phyloP scores from a whole-genome alignment of 2,888 invertebrate genomes.

The Drosophila ustulata region DNA sequence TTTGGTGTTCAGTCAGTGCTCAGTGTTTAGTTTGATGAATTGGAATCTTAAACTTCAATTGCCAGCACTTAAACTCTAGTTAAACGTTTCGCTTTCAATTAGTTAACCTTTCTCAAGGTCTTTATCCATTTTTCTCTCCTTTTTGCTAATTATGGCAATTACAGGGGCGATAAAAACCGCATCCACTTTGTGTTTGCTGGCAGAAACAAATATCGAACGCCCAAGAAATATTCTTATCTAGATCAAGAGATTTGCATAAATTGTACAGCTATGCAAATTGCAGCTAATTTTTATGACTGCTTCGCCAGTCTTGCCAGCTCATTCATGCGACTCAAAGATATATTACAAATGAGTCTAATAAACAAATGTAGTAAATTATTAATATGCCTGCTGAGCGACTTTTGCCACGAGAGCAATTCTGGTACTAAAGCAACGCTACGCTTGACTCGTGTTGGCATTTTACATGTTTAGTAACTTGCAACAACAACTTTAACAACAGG shows the following conservation, averaged over 20 bases:
- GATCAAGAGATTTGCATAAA: constrained; percentile 76
- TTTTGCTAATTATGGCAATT: constrained; percentile 72
- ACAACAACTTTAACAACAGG: background rate
- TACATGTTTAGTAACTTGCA: constrained; percentile 1
- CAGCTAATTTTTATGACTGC: constrained; percentile 71
- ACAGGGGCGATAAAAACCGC: constrained; percentile 61
- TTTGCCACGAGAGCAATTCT: background rate
- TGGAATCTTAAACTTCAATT: constrained; percentile 5
- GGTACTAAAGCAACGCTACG: background rate
- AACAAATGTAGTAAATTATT: constrained; percentile 49
- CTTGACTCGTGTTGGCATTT: constrained; percentile 10
- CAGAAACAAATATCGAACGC: constrained; percentile 42
- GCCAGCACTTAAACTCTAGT: constrained; percentile 21
- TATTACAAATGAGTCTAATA: constrained; percentile 43
- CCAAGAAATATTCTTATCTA: constrained; percentile 66
- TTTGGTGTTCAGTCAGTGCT: constrained; percentile 5
- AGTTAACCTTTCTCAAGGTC: constrained; percentile 69
- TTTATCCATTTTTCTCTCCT: constrained; percentile 6
- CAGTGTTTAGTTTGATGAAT: constrained; percentile 28
- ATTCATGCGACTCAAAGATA: constrained; percentile 41
- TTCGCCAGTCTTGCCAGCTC: constrained; percentile 26
- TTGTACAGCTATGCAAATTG: constrained; percentile 75
- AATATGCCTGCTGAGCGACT: constrained; percentile 19
- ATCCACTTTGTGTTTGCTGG: background rate
- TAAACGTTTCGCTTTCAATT: constrained; percentile 42